Conservation (phyloP, 2,113 vertebrate genomes). For the Meles meles region DNA sequence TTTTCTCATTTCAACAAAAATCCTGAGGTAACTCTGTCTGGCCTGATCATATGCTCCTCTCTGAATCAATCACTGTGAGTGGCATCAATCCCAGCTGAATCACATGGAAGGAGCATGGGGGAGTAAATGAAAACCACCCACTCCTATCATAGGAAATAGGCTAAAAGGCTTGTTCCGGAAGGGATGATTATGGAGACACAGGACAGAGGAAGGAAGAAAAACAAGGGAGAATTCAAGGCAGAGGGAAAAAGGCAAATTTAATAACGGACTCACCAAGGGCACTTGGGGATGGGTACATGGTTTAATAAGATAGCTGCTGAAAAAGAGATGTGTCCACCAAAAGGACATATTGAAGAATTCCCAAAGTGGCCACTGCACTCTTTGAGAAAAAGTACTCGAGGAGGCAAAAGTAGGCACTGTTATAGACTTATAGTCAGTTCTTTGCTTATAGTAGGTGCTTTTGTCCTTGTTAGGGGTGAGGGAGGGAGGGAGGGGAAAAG, state of each 20-base stretch:
- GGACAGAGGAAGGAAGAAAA: neutral
- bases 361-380: neutral
- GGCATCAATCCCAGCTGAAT: neutral
- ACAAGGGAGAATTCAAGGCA: neutral
- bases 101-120: neutral
- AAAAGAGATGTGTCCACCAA: neutral
- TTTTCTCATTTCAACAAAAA: constrained; percentile 23
- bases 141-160: neutral
- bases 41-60: neutral
- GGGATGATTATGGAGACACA: neutral
- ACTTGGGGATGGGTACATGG: neutral
- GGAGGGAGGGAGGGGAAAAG: neutral
- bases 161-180: neutral
- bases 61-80: neutral
- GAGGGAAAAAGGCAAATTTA: neutral
- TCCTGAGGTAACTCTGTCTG: neutral
- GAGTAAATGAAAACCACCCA: neutral
- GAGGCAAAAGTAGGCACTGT: neutral
- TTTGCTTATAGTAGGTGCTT: neutral
- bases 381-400: neutral
- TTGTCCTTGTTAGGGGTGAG: neutral
- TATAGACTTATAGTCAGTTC: neutral
- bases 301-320: neutral
- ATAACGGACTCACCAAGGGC: neutral
- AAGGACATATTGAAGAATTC: neutral